Base-by-base conservation (phyloP, 1,140 invertebrate species). In the Globodera ellingtonae region DNA sequence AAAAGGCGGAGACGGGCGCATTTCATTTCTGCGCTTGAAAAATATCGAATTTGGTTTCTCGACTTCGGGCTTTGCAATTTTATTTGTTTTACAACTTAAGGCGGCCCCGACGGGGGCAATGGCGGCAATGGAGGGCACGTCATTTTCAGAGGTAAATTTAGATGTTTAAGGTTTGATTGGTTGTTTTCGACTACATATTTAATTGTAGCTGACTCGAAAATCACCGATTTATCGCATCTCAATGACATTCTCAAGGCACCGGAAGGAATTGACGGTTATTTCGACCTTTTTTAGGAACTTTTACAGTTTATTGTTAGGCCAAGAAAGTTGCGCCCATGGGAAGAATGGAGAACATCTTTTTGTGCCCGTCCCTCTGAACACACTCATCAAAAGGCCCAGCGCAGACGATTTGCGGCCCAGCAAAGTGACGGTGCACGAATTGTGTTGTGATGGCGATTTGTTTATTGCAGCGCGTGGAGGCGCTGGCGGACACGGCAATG, bases 71-170 rank as follows among this genome's bases (percentile, higher is more conserved):
- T 3, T 18, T 13, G 56, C 13, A 52, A 4, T 48, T 21, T 24
- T 13, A 7, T 56, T 4, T 76, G 18, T 21, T 44, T 44, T n/a
- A 44, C 24, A 56, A 5, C 56, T 75, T 77, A 24, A 77, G 75
- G 94, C 0, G 97, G 97, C 8, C 96, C 97, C 0, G 94, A 96
- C 91, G 97, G 97, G 6, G 97, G 96, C 0, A 94, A 98, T 91
- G 97, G 97, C 13, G 97, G 97, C 1, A 93, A 96, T 89, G 97
- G 97, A n/a, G 97, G 94, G 0, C 97, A 93, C 75, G 76, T 99
- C 3, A 92, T 99, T 72, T 95, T 79, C 18, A 56, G 24, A 59
- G 79, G 73, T 78, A 15, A 52, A 74, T 18, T 5, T 50, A n/a
- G 18, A 44, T 78, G 10, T 76, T 77, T 24, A 6, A 13, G n/a